These are phyloP conservation scores for Lacerta bilineata DNA, from an alignment of 2,797 vertebrate genomes.

Conservation along the genomic window DNA sequence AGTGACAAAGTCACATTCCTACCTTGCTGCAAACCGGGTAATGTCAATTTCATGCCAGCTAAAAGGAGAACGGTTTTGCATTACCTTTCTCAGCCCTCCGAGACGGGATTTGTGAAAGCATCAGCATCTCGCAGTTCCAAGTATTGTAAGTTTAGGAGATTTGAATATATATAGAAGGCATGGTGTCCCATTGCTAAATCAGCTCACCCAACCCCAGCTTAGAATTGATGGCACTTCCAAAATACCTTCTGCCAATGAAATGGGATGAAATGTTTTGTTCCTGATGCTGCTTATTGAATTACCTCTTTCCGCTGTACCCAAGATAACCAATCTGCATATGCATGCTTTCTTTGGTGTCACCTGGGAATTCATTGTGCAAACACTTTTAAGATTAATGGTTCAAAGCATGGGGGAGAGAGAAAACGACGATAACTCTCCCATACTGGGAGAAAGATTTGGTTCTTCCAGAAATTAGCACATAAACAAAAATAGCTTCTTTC, in stretches of 20 bases:
- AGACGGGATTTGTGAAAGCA: neutral
- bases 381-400: neutral
- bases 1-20: neutral
- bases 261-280: neutral
- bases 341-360: neutral
- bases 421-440: neutral
- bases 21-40: neutral
- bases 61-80: neutral
- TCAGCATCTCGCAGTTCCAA: neutral
- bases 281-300: neutral
- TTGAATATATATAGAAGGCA: neutral
- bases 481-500: neutral
- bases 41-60: neutral
- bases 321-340: neutral
- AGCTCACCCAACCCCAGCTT: neutral
- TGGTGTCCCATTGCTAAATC: neutral
- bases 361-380: neutral
- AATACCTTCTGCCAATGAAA: neutral
- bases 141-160: neutral
- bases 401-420: no score
- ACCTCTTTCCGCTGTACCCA: neutral
- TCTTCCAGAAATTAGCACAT: neutral
- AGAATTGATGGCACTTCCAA: neutral
- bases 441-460: neutral
- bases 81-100: neutral